A percentile compares a stretch with the other conserved stretches of the same genome.
Evolutionary conservation across 2,888 invertebrate genomes (phyloP).

Genomic region (Nowickia ferox): DNA sequence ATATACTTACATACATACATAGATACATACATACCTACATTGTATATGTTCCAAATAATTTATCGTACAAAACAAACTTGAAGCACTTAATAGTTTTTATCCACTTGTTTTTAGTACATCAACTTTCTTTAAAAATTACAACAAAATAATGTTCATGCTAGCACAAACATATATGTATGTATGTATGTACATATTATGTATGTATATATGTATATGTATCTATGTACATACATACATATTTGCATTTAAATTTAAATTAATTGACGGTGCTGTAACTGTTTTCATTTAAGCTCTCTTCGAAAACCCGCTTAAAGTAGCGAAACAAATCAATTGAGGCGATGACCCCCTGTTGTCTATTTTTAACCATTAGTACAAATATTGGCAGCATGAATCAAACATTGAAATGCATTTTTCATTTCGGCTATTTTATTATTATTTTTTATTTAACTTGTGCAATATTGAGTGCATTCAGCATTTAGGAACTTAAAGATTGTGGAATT

Average conservation of each 20-base stretch:
- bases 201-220: neutral
- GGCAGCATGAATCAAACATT: slow-evolving; percentile 63
- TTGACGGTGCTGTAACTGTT: slow-evolving; percentile 23
- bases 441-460: slow-evolving; percentile 18
- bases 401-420: slow-evolving; percentile 61
- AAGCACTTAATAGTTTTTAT: no score
- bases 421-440: neutral
- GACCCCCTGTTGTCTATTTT: slow-evolving; percentile 69
- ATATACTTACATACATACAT: no score
- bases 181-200: neutral
- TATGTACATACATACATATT: neutral
- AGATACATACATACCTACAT: no score
- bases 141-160: no score
- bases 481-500: slow-evolving; percentile 42
- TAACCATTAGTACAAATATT: slow-evolving; percentile 71
- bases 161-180: no score
- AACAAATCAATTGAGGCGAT: slow-evolving; percentile 68
- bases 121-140: no score
- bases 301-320: slow-evolving; percentile 60
- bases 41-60: no score
- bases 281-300: slow-evolving; percentile 52
- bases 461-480: slow-evolving; percentile 47
- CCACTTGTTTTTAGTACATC: no score
- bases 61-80: no score
- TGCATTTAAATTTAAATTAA: slow-evolving; percentile 5